A percentile compares a stretch with the other conserved stretches of the same genome.
Evolutionary conservation across 1,140 invertebrate species (phyloP).

Genomic region (Drosophila carrolli): DNA sequence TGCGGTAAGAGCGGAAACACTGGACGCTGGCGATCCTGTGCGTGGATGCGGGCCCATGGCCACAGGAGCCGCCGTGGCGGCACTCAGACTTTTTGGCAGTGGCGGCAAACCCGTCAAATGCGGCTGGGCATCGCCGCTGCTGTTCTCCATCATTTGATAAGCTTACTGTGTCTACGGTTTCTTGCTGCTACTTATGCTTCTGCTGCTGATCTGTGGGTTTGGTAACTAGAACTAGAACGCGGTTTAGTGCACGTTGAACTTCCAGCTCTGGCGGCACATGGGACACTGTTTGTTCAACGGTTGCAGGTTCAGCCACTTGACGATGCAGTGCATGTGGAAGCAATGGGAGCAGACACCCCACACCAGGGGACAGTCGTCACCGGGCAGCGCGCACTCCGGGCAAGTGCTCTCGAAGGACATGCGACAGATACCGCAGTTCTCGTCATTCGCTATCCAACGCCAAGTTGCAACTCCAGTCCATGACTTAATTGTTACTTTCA

Average conservation of each 20-base stretch:
- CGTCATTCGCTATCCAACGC: conserved; percentile 99
- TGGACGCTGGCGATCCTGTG: conserved; percentile 35
- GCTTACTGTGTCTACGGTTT: conserved; percentile 22
- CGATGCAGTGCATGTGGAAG: conserved; percentile 99
- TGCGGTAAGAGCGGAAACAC: conserved; percentile 51
- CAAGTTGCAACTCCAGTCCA: conserved; percentile 98
- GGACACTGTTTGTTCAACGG: conserved; percentile 98
- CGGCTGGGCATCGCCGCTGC: conserved; percentile 41
- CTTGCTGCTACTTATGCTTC: neutral
- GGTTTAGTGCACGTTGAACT: conserved; percentile 92
- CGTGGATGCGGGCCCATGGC: conserved; percentile 25
- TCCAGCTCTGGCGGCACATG: conserved; percentile 99
- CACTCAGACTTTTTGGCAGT: conserved; percentile 92
- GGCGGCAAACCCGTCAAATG: conserved; percentile 90
- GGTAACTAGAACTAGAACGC: conserved; percentile 11
- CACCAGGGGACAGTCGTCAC: conserved; percentile 99
- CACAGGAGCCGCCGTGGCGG: conserved; percentile 85
- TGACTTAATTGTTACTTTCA: conserved; percentile 84
- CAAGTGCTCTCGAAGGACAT: conserved; percentile 99
- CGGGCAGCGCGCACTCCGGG: conserved; percentile 98
- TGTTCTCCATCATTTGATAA: conserved; percentile 66
- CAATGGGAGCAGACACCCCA: conserved; percentile 99
- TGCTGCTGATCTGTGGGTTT: conserved; percentile 24
- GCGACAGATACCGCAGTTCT: conserved; percentile 99
- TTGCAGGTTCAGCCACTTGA: conserved; percentile 99